A percentile compares a stretch with the other conserved stretches of the same genome.
These are phyloP conservation scores for Tromatobia lineatoria DNA, from an alignment of 2,888 invertebrate genomes.

Conservation along the genomic window DNA sequence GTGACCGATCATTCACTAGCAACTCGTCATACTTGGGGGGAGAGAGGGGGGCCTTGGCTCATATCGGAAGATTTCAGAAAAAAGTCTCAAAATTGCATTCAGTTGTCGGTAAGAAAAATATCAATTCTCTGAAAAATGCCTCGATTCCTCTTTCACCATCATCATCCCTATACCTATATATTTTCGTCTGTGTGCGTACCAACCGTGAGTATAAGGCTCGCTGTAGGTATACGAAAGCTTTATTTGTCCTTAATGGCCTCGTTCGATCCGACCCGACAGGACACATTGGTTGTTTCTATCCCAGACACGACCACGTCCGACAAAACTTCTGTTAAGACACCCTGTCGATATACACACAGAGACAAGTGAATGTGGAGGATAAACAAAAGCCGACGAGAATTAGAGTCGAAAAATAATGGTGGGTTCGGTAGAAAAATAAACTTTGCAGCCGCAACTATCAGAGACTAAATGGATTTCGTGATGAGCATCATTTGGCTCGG, in stretches of 20 bases:
- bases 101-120: too few relatives aligned
- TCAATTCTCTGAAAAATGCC: too few relatives aligned
- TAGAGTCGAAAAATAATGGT: neutral
- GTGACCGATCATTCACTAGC: too few relatives aligned
- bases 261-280: conserved; percentile 4
- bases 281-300: conserved; percentile 19
- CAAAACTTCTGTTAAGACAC: neutral
- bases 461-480: neutral
- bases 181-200: conserved; percentile 3
- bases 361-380: neutral
- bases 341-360: neutral
- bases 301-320: neutral
- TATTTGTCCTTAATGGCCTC: conserved; percentile 46
- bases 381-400: neutral
- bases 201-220: conserved; percentile 9
- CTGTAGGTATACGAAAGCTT: conserved; percentile 8
- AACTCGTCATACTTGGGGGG: too few relatives aligned
- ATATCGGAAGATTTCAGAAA: too few relatives aligned
- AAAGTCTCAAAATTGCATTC: too few relatives aligned
- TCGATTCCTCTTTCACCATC: too few relatives aligned
- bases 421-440: neutral
- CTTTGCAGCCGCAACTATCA: neutral
- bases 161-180: neutral
- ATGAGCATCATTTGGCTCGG: neutral
- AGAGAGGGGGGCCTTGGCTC: too few relatives aligned